Conservation (phyloP, 2,113 vertebrate genomes). For the Solea solea region DNA sequence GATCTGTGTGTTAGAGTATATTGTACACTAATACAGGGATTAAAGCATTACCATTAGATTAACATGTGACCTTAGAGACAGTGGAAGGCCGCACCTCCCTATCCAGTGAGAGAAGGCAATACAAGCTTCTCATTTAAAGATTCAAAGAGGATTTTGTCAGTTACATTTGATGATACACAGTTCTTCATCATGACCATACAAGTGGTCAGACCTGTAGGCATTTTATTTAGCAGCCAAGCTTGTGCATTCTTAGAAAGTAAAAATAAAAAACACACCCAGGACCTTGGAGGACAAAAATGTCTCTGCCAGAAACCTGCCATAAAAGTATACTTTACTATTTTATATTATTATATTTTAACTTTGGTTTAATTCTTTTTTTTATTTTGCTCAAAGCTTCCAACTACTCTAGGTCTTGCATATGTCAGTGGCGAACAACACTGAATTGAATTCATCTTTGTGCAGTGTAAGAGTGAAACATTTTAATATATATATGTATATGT, state of each 20-base stretch:
- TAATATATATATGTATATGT: no score
- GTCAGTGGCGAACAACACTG: background rate
- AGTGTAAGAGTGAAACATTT: background rate
- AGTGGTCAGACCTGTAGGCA: slow-evolving; percentile 35
- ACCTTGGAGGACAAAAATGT: slow-evolving; percentile 1
- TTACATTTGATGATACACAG: slow-evolving; percentile 7
- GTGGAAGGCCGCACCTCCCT: slow-evolving; percentile 49
- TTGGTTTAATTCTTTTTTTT: background rate
- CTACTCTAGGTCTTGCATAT: background rate
- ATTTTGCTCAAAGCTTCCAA: no score
- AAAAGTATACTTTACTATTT: background rate
- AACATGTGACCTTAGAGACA: slow-evolving; percentile 61
- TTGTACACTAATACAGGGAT: slow-evolving; percentile 65
- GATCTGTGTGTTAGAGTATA: slow-evolving; percentile 60
- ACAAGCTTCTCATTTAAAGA: background rate
- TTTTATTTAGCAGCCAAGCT: slow-evolving; percentile 35
- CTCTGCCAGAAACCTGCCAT: background rate
- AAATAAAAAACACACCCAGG: background rate
- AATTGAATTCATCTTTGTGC: background rate
- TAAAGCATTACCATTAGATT: slow-evolving; percentile 76
- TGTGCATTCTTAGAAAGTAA: background rate
- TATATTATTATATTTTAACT: background rate
- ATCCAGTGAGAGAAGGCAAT: slow-evolving; percentile 36
- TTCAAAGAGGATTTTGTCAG: slow-evolving; percentile 23
- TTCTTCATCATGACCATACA: slow-evolving; percentile 17